Base-by-base conservation (phyloP, 2,888 invertebrate genomes). In the Sympetrum striolatum region DNA sequence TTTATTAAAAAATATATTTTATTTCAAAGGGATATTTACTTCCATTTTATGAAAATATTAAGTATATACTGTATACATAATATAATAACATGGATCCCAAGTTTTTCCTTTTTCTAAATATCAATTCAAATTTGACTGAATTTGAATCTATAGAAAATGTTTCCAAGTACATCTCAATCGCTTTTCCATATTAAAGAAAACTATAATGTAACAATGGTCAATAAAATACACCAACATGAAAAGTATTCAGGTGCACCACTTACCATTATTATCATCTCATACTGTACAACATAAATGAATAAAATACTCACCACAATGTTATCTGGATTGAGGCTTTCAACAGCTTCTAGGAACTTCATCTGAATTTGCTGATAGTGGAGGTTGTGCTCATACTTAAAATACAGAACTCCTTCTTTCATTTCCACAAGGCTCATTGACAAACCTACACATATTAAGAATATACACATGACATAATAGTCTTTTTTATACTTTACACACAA, bases 261-360 rank as follows among this genome's bases (percentile, higher is more conserved):
- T 31, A 5, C 15, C 14, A 31, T 79, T 25, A 31, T 35, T 35
- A 31, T 8, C 8, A 31, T 25, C 8, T 3, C 31, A 31, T 1
- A 14, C 31, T 31, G 18, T 5, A 6, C 35, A 15, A 31, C 15
- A 80, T 80, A 22, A 91, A 44, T n/a, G 90, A 22, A 3, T 12
- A 14, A n/a, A 80, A 86, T 58, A 93, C 94, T 93, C 93, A 96
- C 96, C 92, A 97, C 96, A 92, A 98, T 96, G 93, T 96, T 96
- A 92, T 97, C 96, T 0, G 97, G 97, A 93, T 97, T 96, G 90
- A 96, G 95, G 92, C 96, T 96, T 93, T 97, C 97, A 4, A 98
- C 96, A 60, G 97, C 97, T 91, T 96, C 95, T 90, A 97, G 94
- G 93, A 98, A 98, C 93, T 95, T 95, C 92, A 95, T 95, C 93